Evolutionary conservation across 2,113 vertebrate species (phyloP), one percentile per base, ranked within the genome.

Genomic region (Chaetura pelagica): DNA sequence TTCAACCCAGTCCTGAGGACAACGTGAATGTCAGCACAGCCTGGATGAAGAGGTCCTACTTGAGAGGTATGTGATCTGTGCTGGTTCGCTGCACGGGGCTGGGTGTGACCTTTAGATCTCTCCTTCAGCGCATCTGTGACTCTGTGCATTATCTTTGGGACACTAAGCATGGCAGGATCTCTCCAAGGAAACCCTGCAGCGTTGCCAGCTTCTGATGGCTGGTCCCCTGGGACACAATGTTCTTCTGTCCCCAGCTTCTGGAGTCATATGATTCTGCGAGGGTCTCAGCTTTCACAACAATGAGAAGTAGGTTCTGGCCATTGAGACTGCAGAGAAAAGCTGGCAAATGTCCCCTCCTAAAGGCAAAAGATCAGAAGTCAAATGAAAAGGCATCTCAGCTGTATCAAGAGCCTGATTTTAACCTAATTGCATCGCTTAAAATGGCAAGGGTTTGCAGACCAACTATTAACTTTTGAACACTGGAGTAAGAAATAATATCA

Each of bases 71-170:
- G 2, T 76, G 87, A 90, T 73, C 67, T 67, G 9, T 19, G 61
- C 72, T 64, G 55, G 35, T 48, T 86, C 75, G 40, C 24, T 38
- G 46, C 78, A 73, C 46, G 5, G 71, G 81, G 44, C 74, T 94
- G 81, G 58, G 62, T 85, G 75, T 90, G 93, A 95, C 94, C 89
- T 95, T 94, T 93, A 77, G 63, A 90, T 83, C 19, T 30, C 75
- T 74, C 84, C 72, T 90, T 34, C 63, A 55, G 66, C 82, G 88
- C 75, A 38, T 74, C 68, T 68, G 87, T 72, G 82, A 93, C 75
- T 87, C 89, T 64, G 82, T 67, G 57, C 92, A 51, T 94, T 94
- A 90, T 91, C 87, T 72, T 67, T 90, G 86, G 76, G 80, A 92
- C 92, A 90, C 81, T 88, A 83, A 84, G 87, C 90, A 88, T 3